Evolutionary conservation across 1,140 invertebrate genomes (phyloP), one percentile per base, ranked within the genome.

Genomic region (Mya arenaria): DNA sequence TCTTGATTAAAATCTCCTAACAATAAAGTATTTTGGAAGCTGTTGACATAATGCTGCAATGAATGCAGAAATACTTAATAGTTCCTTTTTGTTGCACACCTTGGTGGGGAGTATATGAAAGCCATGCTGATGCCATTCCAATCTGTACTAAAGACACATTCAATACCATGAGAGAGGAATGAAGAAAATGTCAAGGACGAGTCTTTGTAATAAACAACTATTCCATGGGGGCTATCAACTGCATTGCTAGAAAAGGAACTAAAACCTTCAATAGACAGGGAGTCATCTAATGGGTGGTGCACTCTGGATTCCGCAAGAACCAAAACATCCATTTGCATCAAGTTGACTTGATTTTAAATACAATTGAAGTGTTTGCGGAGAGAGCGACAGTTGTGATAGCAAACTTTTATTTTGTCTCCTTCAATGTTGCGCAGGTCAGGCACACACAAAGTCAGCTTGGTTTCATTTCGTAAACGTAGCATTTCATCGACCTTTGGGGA

Each of bases 401-500:
- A 74, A 2, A 84, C 28, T 32, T 63, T 81, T 4, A 82, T 37
- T 62, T 72, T 5, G 17, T 36, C n/a, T 23, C 10, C 10, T 25
- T 41, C 15, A 41, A 72, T 71, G 1, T 69, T 10, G 36, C 56
- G 66, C 4, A 77, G n/a, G 34, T 37, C 62, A 23, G 69, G 78
- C 15, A 83, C 32, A 0, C 4, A 23, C 10, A 62, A 30, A 25
- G 19, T 13, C n/a, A 23, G 28, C n/a, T 13, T 19, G 37, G 25
- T 56, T 17, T 84, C 32, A 25, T 15, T 6, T 41, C 75, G 28
- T 4, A 86, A 52, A 28, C 85, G 77, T 60, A 82, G 30, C 72
- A 86, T 84, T 84, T 86, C 85, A 17, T 52, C 10, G 4, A 86
- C 85, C 23, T 66, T 25, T n/a, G 56, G 28, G 15, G 65, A 74